Base-by-base conservation (phyloP, 2,888 invertebrate species). In the Nemotelus nigrinus region DNA sequence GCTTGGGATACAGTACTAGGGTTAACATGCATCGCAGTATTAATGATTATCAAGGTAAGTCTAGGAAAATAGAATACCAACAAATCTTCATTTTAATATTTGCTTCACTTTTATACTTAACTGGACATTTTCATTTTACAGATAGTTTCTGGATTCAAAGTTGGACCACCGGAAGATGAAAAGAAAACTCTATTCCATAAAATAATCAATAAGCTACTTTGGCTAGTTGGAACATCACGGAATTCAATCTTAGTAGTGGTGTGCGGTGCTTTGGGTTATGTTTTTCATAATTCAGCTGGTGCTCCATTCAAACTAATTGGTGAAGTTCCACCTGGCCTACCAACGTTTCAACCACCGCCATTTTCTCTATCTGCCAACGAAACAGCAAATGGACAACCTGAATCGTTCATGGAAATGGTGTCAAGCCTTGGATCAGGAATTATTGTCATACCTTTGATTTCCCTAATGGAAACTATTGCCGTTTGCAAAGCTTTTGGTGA, bases 401-500 rank as follows among this genome's bases (percentile, higher is more conserved):
- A 86, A 81, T 79, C 83, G 1, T 93, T 95, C 85, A 82, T 90
- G 39, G 92, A 94, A 64, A 94, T 96, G 92, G 88, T 93, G 70
- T 89, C 93, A 79, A 91, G 93, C 86, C 89, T 97, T 84, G 95
- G 96, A 70, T 93, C 94, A 50, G 96, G 96, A 45, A 88, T 97
- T 72, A 88, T 94, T 76, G 95, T 97, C 43, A 91, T 97, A 71
- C 96, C 97, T 1, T 88, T 98, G 47, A 92, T 97, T 82, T 94
- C 94, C 39, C 88, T 97, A 55, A 91, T 98, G 87, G 97, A 97
- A 86, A 94, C 95, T 83, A 95, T 97, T 81, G 95, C 97, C 39
- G 96, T 97, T 82, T 97, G 96, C 87, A 97, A 97, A 88, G 96
- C 96, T 45, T 97, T 97, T 86, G 92, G 94, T 93, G 87, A 89